A percentile compares a stretch with the other conserved stretches of the same genome.
These are phyloP conservation scores for Sphaerodactylus townsendi DNA, from an alignment of 2,113 vertebrate genomes.

Conservation along the genomic window DNA sequence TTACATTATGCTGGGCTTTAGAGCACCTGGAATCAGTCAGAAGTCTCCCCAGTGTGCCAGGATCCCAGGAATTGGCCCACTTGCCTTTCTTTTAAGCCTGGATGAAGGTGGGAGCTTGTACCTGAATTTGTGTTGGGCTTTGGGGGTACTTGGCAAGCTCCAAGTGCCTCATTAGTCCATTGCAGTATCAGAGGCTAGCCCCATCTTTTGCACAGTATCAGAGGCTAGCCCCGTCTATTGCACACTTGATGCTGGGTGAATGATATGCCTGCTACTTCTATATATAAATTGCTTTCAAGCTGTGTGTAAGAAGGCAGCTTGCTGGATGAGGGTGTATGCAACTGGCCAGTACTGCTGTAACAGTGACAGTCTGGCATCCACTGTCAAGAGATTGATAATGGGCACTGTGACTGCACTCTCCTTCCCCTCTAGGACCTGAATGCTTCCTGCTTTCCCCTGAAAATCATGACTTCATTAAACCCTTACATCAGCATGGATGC, in stretches of 20 bases:
- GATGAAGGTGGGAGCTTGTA: not conserved
- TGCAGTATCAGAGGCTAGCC: too few relatives aligned
- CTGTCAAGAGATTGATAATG: not conserved
- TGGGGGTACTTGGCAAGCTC: not conserved
- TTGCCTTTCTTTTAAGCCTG: not conserved
- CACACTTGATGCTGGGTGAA: not conserved
- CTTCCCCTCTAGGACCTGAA: not conserved
- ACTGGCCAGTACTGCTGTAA: not conserved
- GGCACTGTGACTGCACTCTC: not conserved
- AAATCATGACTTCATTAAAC: not conserved
- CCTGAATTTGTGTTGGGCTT: not conserved
- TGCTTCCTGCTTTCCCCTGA: too few relatives aligned
- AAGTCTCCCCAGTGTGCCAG: not conserved
- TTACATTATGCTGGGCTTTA: not conserved
- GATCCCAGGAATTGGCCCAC: not conserved
- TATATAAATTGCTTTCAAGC: not conserved
- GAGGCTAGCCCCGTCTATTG: not conserved
- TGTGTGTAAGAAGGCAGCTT: not conserved
- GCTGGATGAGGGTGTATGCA: not conserved
- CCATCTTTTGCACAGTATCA: not conserved
- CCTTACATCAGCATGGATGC: not conserved
- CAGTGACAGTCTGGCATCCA: not conserved
- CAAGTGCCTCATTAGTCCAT: not conserved
- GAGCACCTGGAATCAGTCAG: not conserved
- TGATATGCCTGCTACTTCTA: too few relatives aligned